These are phyloP conservation scores for Papilio polytes DNA, from an alignment of 1,140 invertebrate species.

Conservation along the genomic window DNA sequence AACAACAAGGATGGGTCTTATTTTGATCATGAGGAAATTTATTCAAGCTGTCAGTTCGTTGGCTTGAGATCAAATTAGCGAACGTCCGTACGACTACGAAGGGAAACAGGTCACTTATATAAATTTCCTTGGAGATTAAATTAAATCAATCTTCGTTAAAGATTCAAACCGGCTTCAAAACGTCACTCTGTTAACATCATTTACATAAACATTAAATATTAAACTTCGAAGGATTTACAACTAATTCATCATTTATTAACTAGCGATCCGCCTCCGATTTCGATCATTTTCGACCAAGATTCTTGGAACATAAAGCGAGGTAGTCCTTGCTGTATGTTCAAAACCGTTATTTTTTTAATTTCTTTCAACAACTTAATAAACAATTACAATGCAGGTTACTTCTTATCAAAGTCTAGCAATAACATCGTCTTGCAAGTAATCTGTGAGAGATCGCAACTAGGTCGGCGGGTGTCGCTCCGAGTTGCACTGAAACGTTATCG, in stretches of 20 bases:
- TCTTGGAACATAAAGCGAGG: too few species aligned
- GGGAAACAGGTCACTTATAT: constrained; percentile 15
- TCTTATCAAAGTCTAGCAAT: neutral
- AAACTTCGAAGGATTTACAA: neutral
- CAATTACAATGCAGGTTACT: neutral
- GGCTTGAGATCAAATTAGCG: constrained; percentile 1
- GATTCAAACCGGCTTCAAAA: neutral
- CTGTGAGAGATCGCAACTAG: neutral
- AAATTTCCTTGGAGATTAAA: constrained; percentile 25
- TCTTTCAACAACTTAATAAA: too few species aligned
- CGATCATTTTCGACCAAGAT: too few species aligned
- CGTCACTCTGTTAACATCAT: neutral
- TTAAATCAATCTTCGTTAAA: constrained; percentile 26
- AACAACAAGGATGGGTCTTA: neutral
- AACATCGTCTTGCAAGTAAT: neutral
- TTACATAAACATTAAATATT: constrained; percentile 8
- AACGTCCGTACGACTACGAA: neutral
- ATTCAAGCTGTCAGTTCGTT: neutral
- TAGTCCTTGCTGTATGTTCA: too few species aligned
- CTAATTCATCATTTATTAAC: neutral
- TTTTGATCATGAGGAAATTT: neutral
- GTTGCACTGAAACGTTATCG: constrained; percentile 20
- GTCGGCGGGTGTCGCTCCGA: neutral
- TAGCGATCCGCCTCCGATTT: too few species aligned
- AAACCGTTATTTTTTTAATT: too few species aligned